phyloP scores from a whole-genome alignment of 2,113 vertebrate genomes.

The Athene noctua region DNA sequence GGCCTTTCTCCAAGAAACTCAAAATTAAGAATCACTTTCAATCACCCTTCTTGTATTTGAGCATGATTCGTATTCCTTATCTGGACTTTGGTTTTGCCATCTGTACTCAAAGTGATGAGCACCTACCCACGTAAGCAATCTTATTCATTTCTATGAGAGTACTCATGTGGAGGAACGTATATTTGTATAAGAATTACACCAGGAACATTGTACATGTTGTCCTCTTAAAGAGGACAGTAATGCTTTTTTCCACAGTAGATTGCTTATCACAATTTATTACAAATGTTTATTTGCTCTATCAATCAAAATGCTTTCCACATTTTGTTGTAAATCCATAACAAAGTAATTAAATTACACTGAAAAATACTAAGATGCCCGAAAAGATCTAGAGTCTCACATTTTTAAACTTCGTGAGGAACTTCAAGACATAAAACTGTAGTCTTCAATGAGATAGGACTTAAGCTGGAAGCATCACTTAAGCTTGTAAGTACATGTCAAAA shows the following conservation, averaged over 20 bases:
- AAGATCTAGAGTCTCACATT: not conserved
- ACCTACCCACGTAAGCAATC: not conserved
- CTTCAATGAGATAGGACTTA: not conserved
- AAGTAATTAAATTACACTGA: not conserved
- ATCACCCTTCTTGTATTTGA: not conserved
- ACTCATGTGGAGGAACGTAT: not conserved
- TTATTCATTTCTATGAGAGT: not conserved
- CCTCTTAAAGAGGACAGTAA: not conserved
- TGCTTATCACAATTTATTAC: not conserved
- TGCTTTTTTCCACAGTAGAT: not conserved
- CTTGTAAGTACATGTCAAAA: not conserved
- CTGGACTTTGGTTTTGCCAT: not conserved
- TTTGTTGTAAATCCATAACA: not conserved
- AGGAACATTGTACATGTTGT: not conserved
- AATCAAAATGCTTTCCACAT: not conserved
- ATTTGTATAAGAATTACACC: not conserved
- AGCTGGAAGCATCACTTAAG: not conserved
- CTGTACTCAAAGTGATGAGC: not conserved
- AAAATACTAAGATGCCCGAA: not conserved
- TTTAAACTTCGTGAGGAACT: not conserved
- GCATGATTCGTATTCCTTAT: not conserved
- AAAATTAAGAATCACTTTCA: not conserved
- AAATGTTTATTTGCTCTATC: not conserved
- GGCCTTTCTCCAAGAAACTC: conserved; percentile 18
- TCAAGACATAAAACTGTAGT: not conserved